Percentiles rank a stretch among this genome's conserved stretches.
Evolutionary conservation across 2,113 vertebrate genomes (phyloP).

Genomic region (Craseonycteris thonglongyai): DNA sequence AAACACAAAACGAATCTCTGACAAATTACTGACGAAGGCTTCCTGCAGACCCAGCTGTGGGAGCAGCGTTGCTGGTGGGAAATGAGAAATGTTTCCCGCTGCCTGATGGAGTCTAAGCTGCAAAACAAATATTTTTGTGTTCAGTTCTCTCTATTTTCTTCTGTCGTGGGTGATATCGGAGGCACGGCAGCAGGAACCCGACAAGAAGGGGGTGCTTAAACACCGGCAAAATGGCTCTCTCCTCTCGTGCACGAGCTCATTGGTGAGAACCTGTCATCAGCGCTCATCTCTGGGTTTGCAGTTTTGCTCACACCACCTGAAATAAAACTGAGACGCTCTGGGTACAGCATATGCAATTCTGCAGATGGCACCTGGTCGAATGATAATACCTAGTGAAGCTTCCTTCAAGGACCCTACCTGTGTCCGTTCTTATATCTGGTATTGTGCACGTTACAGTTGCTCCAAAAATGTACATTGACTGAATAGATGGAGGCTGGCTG

Average conservation of each 20-base stretch:
- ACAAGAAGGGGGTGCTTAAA: constrained; percentile 16
- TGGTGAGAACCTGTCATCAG: background rate
- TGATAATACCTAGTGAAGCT: background rate
- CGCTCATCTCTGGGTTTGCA: background rate
- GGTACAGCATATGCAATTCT: background rate
- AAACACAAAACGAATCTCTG: background rate
- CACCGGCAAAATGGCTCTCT: background rate
- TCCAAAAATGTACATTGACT: background rate
- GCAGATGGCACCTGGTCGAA: background rate
- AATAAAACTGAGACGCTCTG: constrained; percentile 30
- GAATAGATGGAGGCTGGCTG: background rate
- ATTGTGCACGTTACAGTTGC: background rate
- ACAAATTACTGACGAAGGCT: background rate
- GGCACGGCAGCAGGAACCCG: background rate
- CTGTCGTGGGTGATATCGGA: background rate
- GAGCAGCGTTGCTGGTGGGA: background rate
- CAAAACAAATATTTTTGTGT: background rate
- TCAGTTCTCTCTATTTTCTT: constrained; percentile 3
- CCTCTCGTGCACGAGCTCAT: background rate
- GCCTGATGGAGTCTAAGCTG: background rate
- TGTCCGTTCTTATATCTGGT: background rate
- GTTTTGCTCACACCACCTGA: constrained; percentile 10
- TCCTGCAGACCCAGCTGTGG: background rate
- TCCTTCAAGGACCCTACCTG: background rate
- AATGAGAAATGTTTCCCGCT: background rate